Evolutionary conservation across 2,797 vertebrate species (phyloP), one percentile per base, ranked within the genome.

Genomic region (Nyctalus aviator): DNA sequence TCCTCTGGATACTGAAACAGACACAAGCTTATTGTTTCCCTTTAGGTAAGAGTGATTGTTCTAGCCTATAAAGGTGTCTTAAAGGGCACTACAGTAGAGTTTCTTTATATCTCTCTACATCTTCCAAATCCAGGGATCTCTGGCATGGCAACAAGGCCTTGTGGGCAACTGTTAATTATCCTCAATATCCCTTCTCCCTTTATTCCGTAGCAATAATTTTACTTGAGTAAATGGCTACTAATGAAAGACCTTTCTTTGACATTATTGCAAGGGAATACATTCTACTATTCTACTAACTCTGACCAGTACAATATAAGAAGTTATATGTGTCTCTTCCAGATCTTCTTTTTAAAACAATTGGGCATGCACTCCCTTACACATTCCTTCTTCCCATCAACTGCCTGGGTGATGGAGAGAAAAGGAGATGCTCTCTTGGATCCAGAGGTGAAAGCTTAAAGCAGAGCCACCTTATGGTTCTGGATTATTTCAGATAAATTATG

Each of bases 181-280:
- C 46, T 50, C 18, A 35, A 9, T 50, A 88, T 64, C 59, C 92
- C 32, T 2, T 90, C 57, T 82, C 35, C 50, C 41, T 89, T 75
- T 71, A 55, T 76, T 57, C n/a, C 46, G 55, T 35, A 85, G n/a
- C 21, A 94, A 77, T 37, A 46, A 37, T 95, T 96, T 93, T n/a
- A 90, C 25, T 8, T 44, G 46, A 75, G 15, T 76, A 81, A 50
- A 77, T 62, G 25, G 15, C 62, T 71, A 76, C 21, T 68, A 53
- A 64, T 48, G 25, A 90, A 85, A 78, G 12, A 50, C 6, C 20
- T 73, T 93, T 17, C 10, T 59, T 86, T 18, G 25, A 8, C 46
- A 55, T 57, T 8, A 57, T 44, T 76, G 8, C 8, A 91, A 68
- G 15, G 78, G n/a, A 64, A 53, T 75, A 25, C 81, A 68, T 81